Evolutionary conservation across 2,888 invertebrate genomes (phyloP).

Genomic region (Nipponacmea schrenckii): DNA sequence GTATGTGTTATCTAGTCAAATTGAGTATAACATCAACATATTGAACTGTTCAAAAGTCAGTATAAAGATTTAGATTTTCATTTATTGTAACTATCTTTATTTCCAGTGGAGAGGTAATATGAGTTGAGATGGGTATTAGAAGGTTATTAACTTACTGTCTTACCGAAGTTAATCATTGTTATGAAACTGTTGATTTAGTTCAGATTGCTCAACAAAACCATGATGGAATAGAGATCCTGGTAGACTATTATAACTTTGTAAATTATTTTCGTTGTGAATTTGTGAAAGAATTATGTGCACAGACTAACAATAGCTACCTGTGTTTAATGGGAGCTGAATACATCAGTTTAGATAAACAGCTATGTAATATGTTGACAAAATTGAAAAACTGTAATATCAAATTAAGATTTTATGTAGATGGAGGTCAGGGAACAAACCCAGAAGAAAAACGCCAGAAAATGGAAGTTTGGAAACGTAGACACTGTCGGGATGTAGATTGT

Average conservation of each 20-base stretch:
- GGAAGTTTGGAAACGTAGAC: conserved; percentile 56
- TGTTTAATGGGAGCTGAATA: conserved; percentile 62
- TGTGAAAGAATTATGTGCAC: conserved; percentile 42
- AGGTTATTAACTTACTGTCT: conserved; percentile 52
- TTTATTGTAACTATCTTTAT: too few relatives aligned
- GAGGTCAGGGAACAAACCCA: conserved; percentile 54
- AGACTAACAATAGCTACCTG: conserved; percentile 50
- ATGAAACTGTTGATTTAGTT: conserved; percentile 54
- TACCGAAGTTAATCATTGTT: conserved; percentile 41
- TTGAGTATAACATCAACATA: too few relatives aligned
- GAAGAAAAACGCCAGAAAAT: conserved; percentile 50
- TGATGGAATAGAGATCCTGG: conserved; percentile 58
- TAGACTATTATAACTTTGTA: conserved; percentile 61
- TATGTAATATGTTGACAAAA: conserved; percentile 53
- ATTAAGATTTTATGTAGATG: conserved; percentile 61
- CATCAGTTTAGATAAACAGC: conserved; percentile 41
- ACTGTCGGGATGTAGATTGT: conserved; percentile 48
- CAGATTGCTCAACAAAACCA: conserved; percentile 42
- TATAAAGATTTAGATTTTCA: too few relatives aligned
- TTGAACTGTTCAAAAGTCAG: too few relatives aligned
- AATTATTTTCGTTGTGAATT: conserved; percentile 51
- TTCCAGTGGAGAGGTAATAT: too few relatives aligned
- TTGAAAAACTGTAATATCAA: conserved; percentile 50
- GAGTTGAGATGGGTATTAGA: conserved; percentile 51
- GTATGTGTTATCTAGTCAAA: too few relatives aligned